These are phyloP conservation scores for Chloromyia formosa DNA, from an alignment of 2,888 invertebrate genomes.

Conservation along the genomic window DNA sequence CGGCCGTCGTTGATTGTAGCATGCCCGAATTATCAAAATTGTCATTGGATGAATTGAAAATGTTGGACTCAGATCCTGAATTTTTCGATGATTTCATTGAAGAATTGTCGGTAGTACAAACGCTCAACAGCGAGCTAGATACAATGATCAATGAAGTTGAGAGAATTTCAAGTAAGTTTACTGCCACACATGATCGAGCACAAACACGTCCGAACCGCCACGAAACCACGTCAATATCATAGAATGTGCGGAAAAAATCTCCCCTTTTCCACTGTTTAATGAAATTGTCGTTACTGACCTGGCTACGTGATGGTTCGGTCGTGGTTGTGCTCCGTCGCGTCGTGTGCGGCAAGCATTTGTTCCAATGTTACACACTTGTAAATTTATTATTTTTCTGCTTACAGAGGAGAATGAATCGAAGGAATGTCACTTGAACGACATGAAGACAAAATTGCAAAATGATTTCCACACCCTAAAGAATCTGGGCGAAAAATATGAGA, in stretches of 20 bases:
- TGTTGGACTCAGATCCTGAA: slow-evolving; percentile 75
- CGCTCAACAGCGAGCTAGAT: slow-evolving; percentile 75
- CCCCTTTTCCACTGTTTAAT: too few relatives aligned
- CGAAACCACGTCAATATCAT: too few relatives aligned
- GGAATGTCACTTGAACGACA: slow-evolving; percentile 60
- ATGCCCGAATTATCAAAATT: slow-evolving; percentile 63
- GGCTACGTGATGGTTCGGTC: too few relatives aligned
- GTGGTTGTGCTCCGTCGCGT: background rate
- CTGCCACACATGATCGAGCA: too few relatives aligned
- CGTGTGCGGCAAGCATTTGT: background rate
- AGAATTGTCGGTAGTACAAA: slow-evolving; percentile 72
- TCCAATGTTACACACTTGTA: background rate
- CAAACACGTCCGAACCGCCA: too few relatives aligned
- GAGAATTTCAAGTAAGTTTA: slow-evolving; percentile 69
- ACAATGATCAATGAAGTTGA: slow-evolving; percentile 78
- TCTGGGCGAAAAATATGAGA: slow-evolving; percentile 76
- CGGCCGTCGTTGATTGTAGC: slow-evolving; percentile 51
- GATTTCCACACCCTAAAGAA: slow-evolving; percentile 75
- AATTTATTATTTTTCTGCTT: slow-evolving; percentile 51
- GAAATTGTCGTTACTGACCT: too few relatives aligned
- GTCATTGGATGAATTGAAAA: slow-evolving; percentile 72
- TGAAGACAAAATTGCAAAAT: slow-evolving; percentile 70
- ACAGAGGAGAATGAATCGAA: slow-evolving; percentile 75
- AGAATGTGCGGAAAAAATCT: too few relatives aligned
- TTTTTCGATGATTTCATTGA: slow-evolving; percentile 78